Evolutionary conservation across 1,140 invertebrate genomes (phyloP).

Genomic region (Leptinotarsa defecta): DNA sequence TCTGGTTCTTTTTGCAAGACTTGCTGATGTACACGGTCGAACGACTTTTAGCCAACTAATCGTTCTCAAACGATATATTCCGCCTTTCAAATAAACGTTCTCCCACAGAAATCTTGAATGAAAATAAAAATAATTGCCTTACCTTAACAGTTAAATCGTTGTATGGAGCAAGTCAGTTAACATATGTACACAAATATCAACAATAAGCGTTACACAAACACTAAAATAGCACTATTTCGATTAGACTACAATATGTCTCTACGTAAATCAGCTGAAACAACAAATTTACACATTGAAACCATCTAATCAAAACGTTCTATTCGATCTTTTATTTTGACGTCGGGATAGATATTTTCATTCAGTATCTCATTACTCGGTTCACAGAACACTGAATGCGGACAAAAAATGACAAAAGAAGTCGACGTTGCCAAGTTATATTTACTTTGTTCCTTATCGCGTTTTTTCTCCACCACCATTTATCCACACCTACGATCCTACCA

Average conservation of each 20-base stretch:
- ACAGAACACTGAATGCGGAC: neutral
- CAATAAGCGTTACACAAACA: slow-evolving; percentile 8
- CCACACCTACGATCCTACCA: no score
- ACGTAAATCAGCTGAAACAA: neutral
- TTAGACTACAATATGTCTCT: neutral
- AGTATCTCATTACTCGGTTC: neutral
- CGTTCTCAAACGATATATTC: no score
- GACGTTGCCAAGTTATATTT: slow-evolving; percentile 5
- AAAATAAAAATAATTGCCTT: neutral
- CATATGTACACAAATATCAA: slow-evolving; percentile 8
- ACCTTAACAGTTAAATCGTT: neutral
- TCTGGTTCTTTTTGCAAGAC: neutral
- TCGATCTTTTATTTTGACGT: slow-evolving; percentile 1
- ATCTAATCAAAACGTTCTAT: neutral
- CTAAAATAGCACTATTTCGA: neutral
- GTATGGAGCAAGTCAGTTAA: neutral
- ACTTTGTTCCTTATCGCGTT: neutral
- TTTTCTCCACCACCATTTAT: no score
- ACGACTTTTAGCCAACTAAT: no score
- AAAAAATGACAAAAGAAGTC: neutral
- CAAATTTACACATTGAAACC: neutral
- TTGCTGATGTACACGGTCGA: no score
- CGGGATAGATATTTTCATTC: neutral
- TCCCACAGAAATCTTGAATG: no score
- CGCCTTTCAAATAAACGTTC: no score